Evolutionary conservation across 1,140 invertebrate genomes (phyloP), one percentile per base, ranked within the genome.

Genomic region (Heliconius melpomene): DNA sequence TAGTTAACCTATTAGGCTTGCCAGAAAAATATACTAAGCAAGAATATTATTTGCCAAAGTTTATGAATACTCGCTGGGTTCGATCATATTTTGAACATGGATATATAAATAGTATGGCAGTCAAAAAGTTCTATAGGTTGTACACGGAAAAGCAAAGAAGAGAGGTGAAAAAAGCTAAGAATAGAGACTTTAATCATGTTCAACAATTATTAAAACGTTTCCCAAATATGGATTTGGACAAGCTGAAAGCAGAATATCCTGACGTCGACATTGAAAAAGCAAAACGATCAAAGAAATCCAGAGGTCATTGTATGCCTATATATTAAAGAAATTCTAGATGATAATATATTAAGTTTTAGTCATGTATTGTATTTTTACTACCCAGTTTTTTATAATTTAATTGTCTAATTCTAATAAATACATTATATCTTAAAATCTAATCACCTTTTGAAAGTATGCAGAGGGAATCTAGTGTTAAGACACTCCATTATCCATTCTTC

Each of bases 241-340:
- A 96, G 74, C 81, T 98, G 18, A 96, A 97, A 91, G 93, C 96
- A 82, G 93, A 97, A 88, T 98, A 97, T 95, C 98, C 98, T 18
- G 91, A 96, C 91, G 96, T 98, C 20, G 95, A 98, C 92, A 93
- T 98, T 79, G 96, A 97, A 79, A 96, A 96, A 92, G 89, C 96
- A 0, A 96, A 95, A 84, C 85, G 87, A 6, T 89, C 86, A 70
- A 95, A 94, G 80, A 96, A 95, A 91, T 88, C 95, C 18, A 94
- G 95, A 82, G 96, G 96, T 71, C 96, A 97, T 94, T 96, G 85
- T 93, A 88, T 95, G 57, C 95, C 95, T 38, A 93, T 95, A 84
- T 92, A 91, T 84, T 94, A 88, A 88, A 57, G 29, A 66, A 2
- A 11, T 13, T 60, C n/a, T 9, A 60, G 9, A 60, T 60, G 3